These are phyloP conservation scores for Heliothis virescens DNA, from an alignment of 1,140 invertebrate species.

Conservation along the genomic window DNA sequence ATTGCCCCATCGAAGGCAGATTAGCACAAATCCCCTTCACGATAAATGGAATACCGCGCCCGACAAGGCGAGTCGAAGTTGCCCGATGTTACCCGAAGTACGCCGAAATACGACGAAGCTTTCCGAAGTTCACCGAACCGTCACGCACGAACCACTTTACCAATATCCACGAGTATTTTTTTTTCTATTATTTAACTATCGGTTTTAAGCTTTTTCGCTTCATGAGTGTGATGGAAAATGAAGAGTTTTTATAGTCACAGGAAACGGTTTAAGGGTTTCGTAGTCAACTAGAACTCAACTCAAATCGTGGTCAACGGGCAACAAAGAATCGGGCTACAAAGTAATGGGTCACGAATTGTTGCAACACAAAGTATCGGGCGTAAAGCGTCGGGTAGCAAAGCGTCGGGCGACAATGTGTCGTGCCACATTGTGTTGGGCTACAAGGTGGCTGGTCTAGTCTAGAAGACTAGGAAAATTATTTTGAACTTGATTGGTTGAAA, in stretches of 20 bases:
- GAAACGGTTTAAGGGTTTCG: too few relatives aligned
- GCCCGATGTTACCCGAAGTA: background rate
- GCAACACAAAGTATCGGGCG: too few relatives aligned
- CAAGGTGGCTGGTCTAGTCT: too few relatives aligned
- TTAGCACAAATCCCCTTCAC: conserved; percentile 40
- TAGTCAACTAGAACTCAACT: too few relatives aligned
- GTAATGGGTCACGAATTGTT: too few relatives aligned
- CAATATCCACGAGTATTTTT: conserved; percentile 1
- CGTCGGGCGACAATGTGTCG: too few relatives aligned
- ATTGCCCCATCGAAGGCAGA: conserved; percentile 30
- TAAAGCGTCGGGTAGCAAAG: too few relatives aligned
- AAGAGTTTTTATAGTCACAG: background rate
- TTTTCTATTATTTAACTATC: conserved; percentile 29
- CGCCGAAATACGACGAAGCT: background rate
- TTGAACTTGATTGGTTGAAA: too few relatives aligned
- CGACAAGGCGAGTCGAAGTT: background rate
- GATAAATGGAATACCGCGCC: conserved; percentile 39
- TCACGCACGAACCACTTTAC: conserved; percentile 14
- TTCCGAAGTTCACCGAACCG: background rate
- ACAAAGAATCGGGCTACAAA: too few relatives aligned
- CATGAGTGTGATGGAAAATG: conserved; percentile 14
- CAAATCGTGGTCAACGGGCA: too few relatives aligned
- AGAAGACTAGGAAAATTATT: too few relatives aligned
- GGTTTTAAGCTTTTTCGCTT: conserved; percentile 37
- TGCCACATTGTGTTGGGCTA: too few relatives aligned